A percentile compares a stretch with the other conserved stretches of the same genome.
Conservation (phyloP, 2,113 vertebrate genomes). For the Sinocyclocheilus grahami region DNA sequence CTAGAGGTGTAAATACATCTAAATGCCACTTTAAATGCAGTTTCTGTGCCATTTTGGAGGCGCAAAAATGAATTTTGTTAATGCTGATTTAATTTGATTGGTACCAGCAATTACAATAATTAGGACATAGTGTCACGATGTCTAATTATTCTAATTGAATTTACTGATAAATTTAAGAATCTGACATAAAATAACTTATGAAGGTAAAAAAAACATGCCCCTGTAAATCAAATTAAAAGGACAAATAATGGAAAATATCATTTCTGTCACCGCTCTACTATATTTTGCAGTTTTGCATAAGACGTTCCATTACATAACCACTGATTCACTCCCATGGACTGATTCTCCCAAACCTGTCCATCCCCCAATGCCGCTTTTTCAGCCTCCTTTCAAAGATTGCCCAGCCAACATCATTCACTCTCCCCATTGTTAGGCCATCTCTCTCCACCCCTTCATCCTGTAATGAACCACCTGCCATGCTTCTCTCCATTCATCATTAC, state of each 20-base stretch:
- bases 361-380: neutral
- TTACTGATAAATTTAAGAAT: neutral
- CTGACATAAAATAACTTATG: too few relatives aligned
- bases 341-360: neutral
- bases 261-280: neutral
- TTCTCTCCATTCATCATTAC: neutral
- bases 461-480: neutral
- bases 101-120: neutral
- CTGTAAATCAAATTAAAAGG: neutral
- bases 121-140: neutral
- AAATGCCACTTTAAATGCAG: neutral
- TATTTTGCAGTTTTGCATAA: neutral
- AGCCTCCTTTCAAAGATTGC: neutral
- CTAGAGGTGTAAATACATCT: neutral
- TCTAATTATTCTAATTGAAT: neutral
- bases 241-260: neutral
- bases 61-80: too few relatives aligned
- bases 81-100: too few relatives aligned
- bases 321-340: neutral
- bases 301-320: neutral
- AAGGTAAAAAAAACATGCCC: neutral
- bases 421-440: too few relatives aligned
- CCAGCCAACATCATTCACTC: constrained; percentile 6
- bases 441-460: neutral
- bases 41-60: neutral